phyloP scores from a whole-genome alignment of 2,797 vertebrate genomes.

The Naso thynnoides region DNA sequence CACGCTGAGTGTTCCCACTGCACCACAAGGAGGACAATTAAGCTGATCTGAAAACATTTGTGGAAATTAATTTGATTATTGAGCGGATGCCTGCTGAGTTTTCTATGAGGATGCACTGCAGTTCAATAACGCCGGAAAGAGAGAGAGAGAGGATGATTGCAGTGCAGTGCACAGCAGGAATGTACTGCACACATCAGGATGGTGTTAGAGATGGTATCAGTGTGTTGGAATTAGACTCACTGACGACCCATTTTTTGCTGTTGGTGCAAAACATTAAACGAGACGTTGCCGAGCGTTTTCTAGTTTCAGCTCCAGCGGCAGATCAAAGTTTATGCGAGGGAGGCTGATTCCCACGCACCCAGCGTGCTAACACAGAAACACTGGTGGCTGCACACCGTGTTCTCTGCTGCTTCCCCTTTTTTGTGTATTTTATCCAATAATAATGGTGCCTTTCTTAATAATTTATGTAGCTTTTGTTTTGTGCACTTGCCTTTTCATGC shows the following conservation, averaged over 20 bases:
- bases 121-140: constrained; percentile 20
- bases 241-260: constrained; percentile 10
- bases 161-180: constrained; percentile 31
- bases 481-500: background rate
- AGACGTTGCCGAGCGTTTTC: constrained; percentile 23
- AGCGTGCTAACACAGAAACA: constrained; percentile 36
- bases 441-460: background rate
- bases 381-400: constrained; percentile 23
- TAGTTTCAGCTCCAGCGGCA: constrained; percentile 51
- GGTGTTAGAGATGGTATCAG: constrained; percentile 8
- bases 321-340: constrained; percentile 74
- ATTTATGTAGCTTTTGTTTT: constrained; percentile 16
- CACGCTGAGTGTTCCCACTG: constrained; percentile 8
- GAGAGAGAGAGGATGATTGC: constrained; percentile 20
- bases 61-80: constrained; percentile 26
- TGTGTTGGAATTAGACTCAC: constrained; percentile 19
- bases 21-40: constrained; percentile 4
- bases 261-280: constrained; percentile 13
- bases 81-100: constrained; percentile 10
- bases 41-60: constrained; percentile 18
- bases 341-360: constrained; percentile 67
- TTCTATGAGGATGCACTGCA: constrained; percentile 47
- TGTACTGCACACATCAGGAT: constrained; percentile 20
- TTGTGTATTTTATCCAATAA: background rate
- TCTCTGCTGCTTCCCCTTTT: constrained; percentile 9